Percentiles rank a stretch among this genome's conserved stretches.
Evolutionary conservation across 2,888 invertebrate species (phyloP).

Genomic region (Serrognathus titanus): DNA sequence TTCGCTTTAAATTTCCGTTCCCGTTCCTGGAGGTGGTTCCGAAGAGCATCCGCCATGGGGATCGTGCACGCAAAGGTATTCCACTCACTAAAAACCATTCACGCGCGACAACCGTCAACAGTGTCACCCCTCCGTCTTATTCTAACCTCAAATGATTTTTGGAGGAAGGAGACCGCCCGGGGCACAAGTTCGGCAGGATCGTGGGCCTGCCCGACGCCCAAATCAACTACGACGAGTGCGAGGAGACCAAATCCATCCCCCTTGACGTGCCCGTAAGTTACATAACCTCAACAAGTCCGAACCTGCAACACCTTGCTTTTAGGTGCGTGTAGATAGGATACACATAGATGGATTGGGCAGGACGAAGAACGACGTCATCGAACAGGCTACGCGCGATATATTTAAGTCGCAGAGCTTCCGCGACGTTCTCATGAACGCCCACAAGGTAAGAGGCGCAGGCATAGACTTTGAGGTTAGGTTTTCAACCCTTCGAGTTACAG

Average conservation of each 20-base stretch:
- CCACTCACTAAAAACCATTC: conserved; percentile 19
- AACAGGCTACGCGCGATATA: conserved; percentile 73
- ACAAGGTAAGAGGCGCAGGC: conserved; percentile 52
- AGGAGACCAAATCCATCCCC: conserved; percentile 48
- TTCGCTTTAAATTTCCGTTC: conserved; percentile 16
- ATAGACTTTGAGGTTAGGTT: background rate
- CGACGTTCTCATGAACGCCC: conserved; percentile 71
- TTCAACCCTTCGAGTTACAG: conserved; percentile 41
- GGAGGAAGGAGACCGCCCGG: conserved; percentile 19
- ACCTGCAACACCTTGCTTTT: conserved; percentile 26
- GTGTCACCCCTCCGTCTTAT: conserved; percentile 21
- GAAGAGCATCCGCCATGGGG: conserved; percentile 40
- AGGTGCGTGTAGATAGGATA: conserved; percentile 82
- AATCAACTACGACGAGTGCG: conserved; percentile 32
- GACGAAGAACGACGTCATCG: conserved; percentile 86
- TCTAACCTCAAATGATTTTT: conserved; percentile 32
- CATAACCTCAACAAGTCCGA: background rate
- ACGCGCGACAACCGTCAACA: background rate
- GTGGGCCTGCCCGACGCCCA: conserved; percentile 22
- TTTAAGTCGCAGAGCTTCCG: conserved; percentile 84
- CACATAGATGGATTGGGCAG: conserved; percentile 80
- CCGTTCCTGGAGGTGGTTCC: conserved; percentile 4
- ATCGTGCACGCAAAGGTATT: conserved; percentile 49
- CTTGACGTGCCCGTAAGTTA: conserved; percentile 53
- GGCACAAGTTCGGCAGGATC: background rate